Percentiles rank a stretch among this genome's conserved stretches.
Conservation (phyloP, 2,113 vertebrate species). For the Boleophthalmus pectinirostris region DNA sequence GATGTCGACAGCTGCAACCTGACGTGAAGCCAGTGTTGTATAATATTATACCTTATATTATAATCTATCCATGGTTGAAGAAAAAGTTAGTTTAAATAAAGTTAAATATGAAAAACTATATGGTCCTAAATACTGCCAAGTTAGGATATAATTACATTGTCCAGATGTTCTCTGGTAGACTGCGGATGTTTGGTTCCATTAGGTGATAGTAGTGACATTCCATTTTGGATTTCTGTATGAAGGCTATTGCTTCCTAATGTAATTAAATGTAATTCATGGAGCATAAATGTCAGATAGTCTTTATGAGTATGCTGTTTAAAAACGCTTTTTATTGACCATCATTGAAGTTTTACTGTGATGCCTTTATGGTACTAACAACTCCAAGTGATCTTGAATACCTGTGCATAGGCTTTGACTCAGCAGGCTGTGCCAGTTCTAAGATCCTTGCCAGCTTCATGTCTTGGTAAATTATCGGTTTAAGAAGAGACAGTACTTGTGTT, state of each 20-base stretch:
- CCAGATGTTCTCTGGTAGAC: background rate
- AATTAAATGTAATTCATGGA: too few relatives aligned
- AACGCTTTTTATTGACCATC: background rate
- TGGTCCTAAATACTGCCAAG: background rate
- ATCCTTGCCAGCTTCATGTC: background rate
- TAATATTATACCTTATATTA: too few relatives aligned
- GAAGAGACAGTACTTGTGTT: constrained; percentile 50
- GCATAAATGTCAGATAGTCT: too few relatives aligned
- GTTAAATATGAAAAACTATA: too few relatives aligned
- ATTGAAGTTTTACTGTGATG: background rate
- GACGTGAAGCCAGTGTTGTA: too few relatives aligned
- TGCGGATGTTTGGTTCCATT: background rate
- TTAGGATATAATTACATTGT: background rate
- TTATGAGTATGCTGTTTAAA: background rate
- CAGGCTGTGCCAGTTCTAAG: constrained; percentile 15
- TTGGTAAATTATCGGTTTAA: constrained; percentile 39
- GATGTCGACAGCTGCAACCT: background rate
- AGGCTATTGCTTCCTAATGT: background rate
- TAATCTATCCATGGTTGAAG: too few relatives aligned
- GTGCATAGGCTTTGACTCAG: constrained; percentile 11
- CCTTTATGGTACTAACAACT: background rate
- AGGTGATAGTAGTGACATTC: background rate
- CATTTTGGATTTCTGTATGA: background rate
- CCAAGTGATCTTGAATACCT: background rate
- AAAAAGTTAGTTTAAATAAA: too few relatives aligned